phyloP scores from a whole-genome alignment of 2,113 vertebrate species.

The Orycteropus afer region DNA sequence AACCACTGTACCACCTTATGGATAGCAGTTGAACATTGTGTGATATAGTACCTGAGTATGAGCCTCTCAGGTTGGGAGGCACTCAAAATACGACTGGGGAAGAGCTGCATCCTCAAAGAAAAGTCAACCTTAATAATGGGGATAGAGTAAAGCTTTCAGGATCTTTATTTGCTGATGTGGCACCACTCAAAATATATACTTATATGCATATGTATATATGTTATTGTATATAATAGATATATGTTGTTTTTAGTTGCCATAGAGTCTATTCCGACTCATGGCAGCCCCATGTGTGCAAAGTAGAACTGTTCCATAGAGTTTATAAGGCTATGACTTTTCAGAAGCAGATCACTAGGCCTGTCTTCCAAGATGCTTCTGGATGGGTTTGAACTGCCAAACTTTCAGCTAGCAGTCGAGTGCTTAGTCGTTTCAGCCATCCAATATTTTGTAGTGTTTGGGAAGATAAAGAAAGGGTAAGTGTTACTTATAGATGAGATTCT shows the following conservation, averaged over 20 bases:
- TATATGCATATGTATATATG: too few relatives aligned
- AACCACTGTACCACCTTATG: background rate
- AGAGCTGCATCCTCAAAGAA: too few relatives aligned
- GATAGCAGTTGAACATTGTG: background rate
- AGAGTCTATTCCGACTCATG: background rate
- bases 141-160: too few relatives aligned
- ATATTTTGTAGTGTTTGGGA: background rate
- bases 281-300: background rate
- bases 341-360: background rate
- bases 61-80: too few relatives aligned
- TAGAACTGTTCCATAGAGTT: background rate
- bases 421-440: background rate
- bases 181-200: too few relatives aligned
- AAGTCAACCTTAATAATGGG: too few relatives aligned
- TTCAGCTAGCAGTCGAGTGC: background rate
- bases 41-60: background rate
- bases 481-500: background rate
- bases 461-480: background rate
- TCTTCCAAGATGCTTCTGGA: background rate
- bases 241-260: too few relatives aligned
- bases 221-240: too few relatives aligned
- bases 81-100: too few relatives aligned
- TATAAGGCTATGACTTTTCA: background rate
- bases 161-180: too few relatives aligned
- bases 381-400: background rate